Base-by-base conservation (phyloP, 2,113 vertebrate species). In the Pelusios castaneus region DNA sequence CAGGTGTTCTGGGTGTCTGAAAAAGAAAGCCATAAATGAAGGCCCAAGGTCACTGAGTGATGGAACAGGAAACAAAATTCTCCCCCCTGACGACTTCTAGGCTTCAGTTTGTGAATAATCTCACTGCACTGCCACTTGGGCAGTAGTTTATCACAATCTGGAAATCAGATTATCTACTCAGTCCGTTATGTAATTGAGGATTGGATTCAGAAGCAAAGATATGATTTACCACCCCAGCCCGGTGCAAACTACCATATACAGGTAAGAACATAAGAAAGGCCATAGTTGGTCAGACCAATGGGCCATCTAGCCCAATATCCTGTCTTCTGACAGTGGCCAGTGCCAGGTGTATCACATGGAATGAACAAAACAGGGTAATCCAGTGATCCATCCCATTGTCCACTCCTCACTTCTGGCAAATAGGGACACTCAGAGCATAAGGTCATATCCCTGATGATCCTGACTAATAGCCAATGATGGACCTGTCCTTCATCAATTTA, bases 211-310 rank as follows among this genome's bases (percentile, higher is more conserved):
- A 29, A 91, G 93, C 91, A 1, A 70, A 11, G 70, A 76, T 78
- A 31, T 92, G 96, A 93, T 97, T 97, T 95, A 84, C 10, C 47
- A 91, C 86, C n/a, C 93, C 41, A 93, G 47, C 9, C 31, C 93
- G 96, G 95, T 90, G 29, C 96, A 90, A 96, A 92, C 96, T 95
- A 95, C 94, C 96, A 96, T 96, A 96, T 96, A 96, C 93, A 96
- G 84, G 96, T 96, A 96, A 97, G 63, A 31, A 60, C 56, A 31
- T 60, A 60, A 60, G 27, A 31, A 60, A 2, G 12, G 29, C 12
- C 29, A 31, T 31, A 60, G 56, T 31, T 11, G 58, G 58, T 60
- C 58, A 60, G 58, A 34, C 58, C 58, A 31, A 31, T 7, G 58
- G 29, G 14, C 58, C 29, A 34, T 31, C 29, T 34, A 34, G 29